Evolutionary conservation across 2,888 invertebrate species (phyloP).

Genomic region (Zootermopsis nevadensis): DNA sequence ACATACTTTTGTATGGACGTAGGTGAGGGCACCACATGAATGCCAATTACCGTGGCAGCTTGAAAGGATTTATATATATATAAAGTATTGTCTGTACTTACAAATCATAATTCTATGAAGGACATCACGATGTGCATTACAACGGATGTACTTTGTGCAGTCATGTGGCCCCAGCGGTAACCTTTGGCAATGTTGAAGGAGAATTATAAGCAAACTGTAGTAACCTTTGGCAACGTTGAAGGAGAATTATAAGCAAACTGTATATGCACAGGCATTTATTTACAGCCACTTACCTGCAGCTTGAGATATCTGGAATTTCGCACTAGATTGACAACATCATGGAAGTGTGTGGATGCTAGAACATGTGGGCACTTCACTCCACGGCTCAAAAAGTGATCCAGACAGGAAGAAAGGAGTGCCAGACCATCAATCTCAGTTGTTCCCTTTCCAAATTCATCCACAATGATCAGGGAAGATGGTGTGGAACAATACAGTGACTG

Average conservation of each 20-base stretch:
- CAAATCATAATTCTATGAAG: too few species aligned
- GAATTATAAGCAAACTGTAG: neutral
- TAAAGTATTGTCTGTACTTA: too few species aligned
- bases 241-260: neutral
- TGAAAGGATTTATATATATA: too few species aligned
- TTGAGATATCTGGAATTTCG: conserved; percentile 66
- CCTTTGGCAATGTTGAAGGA: neutral
- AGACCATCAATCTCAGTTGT: conserved; percentile 82
- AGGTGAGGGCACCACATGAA: too few species aligned
- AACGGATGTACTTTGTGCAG: too few species aligned
- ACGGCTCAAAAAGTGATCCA: conserved; percentile 74
- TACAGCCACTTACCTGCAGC: conserved; percentile 66
- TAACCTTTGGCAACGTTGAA: neutral
- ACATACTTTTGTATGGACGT: too few species aligned
- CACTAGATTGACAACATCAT: conserved; percentile 72
- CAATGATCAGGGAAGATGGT: conserved; percentile 76
- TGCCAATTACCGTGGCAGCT: too few species aligned
- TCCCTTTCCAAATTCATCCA: conserved; percentile 93
- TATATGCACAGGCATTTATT: neutral
- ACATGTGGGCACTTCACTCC: conserved; percentile 76
- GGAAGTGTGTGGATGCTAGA: conserved; percentile 82
- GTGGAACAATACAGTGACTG: conserved; percentile 75
- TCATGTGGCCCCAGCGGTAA: too few species aligned
- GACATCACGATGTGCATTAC: too few species aligned
- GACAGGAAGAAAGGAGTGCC: conserved; percentile 75